Evolutionary conservation across 37 sponge, comb jelly and placozoan genomes (phyloP), one percentile per base, ranked within the genome.

Genomic region (Ianthella basta): DNA sequence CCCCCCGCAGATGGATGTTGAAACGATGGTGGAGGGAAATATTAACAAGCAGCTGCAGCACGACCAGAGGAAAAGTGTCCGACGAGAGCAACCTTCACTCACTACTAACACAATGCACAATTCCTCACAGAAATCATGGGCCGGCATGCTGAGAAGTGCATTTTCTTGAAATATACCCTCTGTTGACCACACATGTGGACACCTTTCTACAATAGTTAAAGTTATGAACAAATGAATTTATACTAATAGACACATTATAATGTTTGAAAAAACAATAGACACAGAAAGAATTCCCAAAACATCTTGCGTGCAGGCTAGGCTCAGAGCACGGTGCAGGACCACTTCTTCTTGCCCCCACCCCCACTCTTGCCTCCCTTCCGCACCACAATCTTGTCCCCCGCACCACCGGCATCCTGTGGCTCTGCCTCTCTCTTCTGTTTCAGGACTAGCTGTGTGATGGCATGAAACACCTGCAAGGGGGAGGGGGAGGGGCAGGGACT

Each of bases 381-480:
- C 50, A 85, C 87, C 23, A 83, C 88, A 24, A 96, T 87, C 91
- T 23, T 56, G 72, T 72, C 70, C 88, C 59, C 59, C 36, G 24
- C 72, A 69, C n/a, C 86, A 44, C 6, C 3, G 72, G 44, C 72
- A 72, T 6, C 82, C 90, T 60, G 91, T 90, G 2, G 90, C 88
- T 0, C 87, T 41, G 13, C 86, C 90, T 77, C 83, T 85, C 65
- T 93, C 94, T 80, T 96, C 92, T 56, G 92, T 89, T 67, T 95
- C 6, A 99, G 84, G 12, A 99, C 99, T 55, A 91, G 84, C 84
- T 85, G 86, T 36, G 99, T 99, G 56, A 96, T 96, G 53, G 89
- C 97, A 80, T 90, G 87, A 77, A 99, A 99, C 36, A 99, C 94
- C 98, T 97, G 80, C 36, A 34, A 41, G 27, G 16, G 15, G 35